Evolutionary conservation across 2,888 invertebrate genomes (phyloP).

Genomic region (Spilosoma lubricipeda): DNA sequence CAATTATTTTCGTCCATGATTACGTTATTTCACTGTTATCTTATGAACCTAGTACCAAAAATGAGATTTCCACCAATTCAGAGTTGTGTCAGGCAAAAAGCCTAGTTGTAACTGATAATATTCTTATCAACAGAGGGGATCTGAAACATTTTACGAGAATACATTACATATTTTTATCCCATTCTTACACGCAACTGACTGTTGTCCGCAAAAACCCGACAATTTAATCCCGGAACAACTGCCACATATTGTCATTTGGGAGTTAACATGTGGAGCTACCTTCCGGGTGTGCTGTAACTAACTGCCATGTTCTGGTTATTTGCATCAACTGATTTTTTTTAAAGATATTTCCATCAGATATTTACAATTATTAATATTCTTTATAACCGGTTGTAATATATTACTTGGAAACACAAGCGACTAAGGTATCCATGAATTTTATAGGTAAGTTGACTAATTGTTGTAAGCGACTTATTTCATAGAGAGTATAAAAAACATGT

Average conservation of each 20-base stretch:
- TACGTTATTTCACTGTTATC: no score
- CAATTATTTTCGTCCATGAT: background rate
- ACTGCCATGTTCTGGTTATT: background rate
- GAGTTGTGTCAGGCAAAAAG: no score
- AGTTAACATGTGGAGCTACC: slow-evolving; percentile 28
- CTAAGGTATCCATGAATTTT: background rate
- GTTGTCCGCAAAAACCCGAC: slow-evolving; percentile 13
- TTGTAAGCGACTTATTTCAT: background rate
- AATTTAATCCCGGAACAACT: slow-evolving; percentile 25
- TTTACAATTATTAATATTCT: background rate
- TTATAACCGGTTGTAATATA: no score
- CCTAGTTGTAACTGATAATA: background rate
- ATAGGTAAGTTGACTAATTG: background rate
- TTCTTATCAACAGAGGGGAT: background rate
- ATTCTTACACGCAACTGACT: slow-evolving; percentile 1
- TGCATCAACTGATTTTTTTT: background rate
- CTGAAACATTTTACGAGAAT: background rate
- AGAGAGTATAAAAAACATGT: slow-evolving; percentile 22
- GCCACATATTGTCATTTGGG: slow-evolving; percentile 24
- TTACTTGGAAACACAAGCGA: no score
- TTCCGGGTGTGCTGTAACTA: background rate
- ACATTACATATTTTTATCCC: background rate
- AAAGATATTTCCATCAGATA: background rate
- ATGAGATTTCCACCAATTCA: no score
- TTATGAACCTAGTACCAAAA: no score